Conservation (phyloP, 2,888 invertebrate genomes). For the Eupithecia exiguata region DNA sequence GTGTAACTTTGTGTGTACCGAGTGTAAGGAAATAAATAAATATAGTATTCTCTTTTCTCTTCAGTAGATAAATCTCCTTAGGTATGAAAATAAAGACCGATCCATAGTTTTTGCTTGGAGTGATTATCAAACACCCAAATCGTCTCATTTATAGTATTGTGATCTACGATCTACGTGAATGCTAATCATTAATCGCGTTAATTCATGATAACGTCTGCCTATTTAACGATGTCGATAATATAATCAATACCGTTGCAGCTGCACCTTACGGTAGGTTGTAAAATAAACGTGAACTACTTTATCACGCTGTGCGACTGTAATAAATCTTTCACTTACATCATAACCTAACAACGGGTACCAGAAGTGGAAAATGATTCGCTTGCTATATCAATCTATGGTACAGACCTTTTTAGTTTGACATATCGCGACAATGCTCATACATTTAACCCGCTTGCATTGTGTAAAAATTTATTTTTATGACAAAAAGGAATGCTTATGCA, state of each 20-base stretch:
- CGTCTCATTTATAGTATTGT: neutral
- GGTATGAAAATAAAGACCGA: neutral
- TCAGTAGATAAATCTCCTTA: no score
- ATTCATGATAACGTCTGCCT: neutral
- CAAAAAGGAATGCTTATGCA: neutral
- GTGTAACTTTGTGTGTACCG: no score
- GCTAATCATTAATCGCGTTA: neutral
- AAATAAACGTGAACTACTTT: conserved; percentile 20
- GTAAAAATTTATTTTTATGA: neutral
- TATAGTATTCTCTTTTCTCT: no score
- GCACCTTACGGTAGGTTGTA: neutral
- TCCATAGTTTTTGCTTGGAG: no score
- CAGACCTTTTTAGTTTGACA: conserved; percentile 29
- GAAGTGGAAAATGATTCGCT: conserved; percentile 36
- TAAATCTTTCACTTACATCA: conserved; percentile 33
- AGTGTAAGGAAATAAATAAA: no score
- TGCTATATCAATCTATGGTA: conserved; percentile 37
- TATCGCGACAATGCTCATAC: neutral
- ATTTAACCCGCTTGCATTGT: neutral
- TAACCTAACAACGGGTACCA: conserved; percentile 9
- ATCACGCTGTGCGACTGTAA: conserved; percentile 17
- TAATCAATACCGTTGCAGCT: neutral
- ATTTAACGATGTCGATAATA: neutral
- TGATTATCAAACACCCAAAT: neutral
- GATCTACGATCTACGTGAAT: neutral